These are phyloP conservation scores for Antennarius striatus DNA, from an alignment of 2,113 vertebrate species.

Conservation along the genomic window DNA sequence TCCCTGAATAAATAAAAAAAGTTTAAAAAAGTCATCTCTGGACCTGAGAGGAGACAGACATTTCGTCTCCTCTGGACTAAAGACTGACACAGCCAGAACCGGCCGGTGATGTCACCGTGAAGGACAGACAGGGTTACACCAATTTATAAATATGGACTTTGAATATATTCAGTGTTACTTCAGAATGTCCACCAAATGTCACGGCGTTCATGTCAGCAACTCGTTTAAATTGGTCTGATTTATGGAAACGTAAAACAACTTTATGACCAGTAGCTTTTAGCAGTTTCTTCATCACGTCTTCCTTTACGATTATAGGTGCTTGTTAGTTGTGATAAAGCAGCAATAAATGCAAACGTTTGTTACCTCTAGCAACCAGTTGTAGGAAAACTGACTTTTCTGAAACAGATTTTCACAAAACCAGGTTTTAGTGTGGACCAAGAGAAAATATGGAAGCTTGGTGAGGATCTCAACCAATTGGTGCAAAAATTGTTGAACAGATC, in stretches of 20 bases:
- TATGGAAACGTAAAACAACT: slow-evolving; percentile 16
- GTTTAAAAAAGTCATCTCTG: slow-evolving; percentile 17
- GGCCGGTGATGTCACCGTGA: slow-evolving; percentile 31
- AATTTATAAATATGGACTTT: slow-evolving; percentile 20
- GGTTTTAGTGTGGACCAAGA: no score
- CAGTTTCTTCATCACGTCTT: background rate
- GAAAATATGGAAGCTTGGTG: no score
- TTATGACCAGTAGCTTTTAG: background rate
- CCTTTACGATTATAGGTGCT: background rate
- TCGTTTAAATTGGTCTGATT: slow-evolving; percentile 12
- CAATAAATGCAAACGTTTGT: no score
- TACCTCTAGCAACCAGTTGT: no score
- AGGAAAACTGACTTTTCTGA: no score
- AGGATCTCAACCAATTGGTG: no score
- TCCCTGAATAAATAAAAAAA: slow-evolving; percentile 32
- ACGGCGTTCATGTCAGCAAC: background rate
- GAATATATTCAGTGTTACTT: slow-evolving; percentile 18
- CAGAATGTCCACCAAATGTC: slow-evolving; percentile 14
- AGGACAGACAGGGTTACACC: slow-evolving; percentile 16
- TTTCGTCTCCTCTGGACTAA: slow-evolving; percentile 40
- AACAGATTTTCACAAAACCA: no score
- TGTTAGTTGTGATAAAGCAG: slow-evolving; percentile 1
- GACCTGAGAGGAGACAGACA: slow-evolving; percentile 59
- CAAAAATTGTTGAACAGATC: no score
- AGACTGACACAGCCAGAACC: slow-evolving; percentile 5